Conservation (phyloP, 1,140 invertebrate genomes). For the Scaptomyza graminum region DNA sequence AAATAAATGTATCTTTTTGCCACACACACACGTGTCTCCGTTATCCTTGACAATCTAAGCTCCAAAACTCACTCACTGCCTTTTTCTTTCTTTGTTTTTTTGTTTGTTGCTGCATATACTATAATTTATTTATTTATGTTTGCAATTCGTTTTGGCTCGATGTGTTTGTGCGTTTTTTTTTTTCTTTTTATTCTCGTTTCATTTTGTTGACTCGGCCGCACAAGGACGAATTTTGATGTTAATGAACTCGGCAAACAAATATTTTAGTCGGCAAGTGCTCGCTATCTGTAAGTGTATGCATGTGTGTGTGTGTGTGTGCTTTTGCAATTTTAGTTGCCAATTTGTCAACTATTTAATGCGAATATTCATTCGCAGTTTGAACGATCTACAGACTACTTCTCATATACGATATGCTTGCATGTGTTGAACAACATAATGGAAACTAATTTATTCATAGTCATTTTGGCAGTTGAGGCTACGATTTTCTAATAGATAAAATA, state of each 20-base stretch:
- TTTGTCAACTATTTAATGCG: slow-evolving; percentile 80
- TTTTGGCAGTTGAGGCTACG: slow-evolving; percentile 22
- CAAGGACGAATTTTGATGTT: slow-evolving; percentile 79
- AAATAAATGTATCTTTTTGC: slow-evolving; percentile 9
- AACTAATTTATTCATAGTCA: slow-evolving; percentile 61
- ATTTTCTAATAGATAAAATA: slow-evolving; percentile 12
- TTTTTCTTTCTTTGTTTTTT: slow-evolving; percentile 20
- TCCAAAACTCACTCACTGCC: background rate
- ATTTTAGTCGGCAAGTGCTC: slow-evolving; percentile 52
- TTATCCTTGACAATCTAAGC: slow-evolving; percentile 27
- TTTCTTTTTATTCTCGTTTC: too few species aligned
- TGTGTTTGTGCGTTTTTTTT: slow-evolving; percentile 22
- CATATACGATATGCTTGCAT: too few species aligned
- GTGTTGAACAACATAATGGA: slow-evolving; percentile 50
- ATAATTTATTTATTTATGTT: slow-evolving; percentile 59
- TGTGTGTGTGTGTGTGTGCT: slow-evolving; percentile 50
- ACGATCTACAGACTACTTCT: slow-evolving; percentile 33
- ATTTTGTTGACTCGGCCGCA: slow-evolving; percentile 60
- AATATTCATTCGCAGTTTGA: slow-evolving; percentile 47
- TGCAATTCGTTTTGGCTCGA: slow-evolving; percentile 49
- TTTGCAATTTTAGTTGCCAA: slow-evolving; percentile 73
- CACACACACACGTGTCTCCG: slow-evolving; percentile 17
- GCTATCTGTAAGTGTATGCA: slow-evolving; percentile 30
- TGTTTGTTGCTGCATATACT: slow-evolving; percentile 56
- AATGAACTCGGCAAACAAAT: slow-evolving; percentile 78